Base-by-base conservation (phyloP, 2,113 vertebrate genomes). In the Cryptoleucopteryx plumbea region DNA sequence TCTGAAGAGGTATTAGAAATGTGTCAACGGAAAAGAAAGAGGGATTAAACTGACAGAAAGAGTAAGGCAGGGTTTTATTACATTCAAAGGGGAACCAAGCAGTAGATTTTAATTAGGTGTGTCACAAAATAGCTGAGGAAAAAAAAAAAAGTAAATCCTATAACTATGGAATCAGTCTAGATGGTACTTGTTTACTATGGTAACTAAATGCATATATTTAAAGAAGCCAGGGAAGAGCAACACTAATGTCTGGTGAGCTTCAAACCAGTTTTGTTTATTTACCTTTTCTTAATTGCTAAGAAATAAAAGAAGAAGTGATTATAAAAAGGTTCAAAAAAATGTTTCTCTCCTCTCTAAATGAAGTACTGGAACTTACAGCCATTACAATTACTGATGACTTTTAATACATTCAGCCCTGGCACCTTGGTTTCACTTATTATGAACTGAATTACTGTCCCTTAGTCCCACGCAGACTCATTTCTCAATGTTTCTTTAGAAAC, bases 41-140 rank as follows among this genome's bases (percentile, higher is more conserved):
- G 68, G 75, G 81, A 94, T 95, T 96, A 94, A 94, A 91, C 42
- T 92, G 96, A 96, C 82, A 90, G 87, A 92, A 52, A 72, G 86
- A 95, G 86, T 71, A 94, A 90, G 94, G 74, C 13, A 48, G 59
- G 73, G 36, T 42, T 95, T 97, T 86, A 94, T 86, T 92, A 75
- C 82, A 67, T 62, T 62, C 81, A 90, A 94, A 94, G 87, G 55
- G 71, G 45, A 96, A 70, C 32, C n/a, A 94, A 94, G 79, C 86
- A 97, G 88, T 29, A 95, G 53, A 90, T 93, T 96, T 97, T 98
- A 96, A 98, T 97, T 96, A 97, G 68, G 72, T 88, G 38, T 86
- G 86, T 89, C 95, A 97, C 88, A 95, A 98, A 97, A 95, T 55
- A 97, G 96, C 72, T 82, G 52, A 67, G 48, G 8, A 25, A 59